Evolutionary conservation across 1,140 invertebrate genomes (phyloP).

Genomic region (Tenebrio molitor): DNA sequence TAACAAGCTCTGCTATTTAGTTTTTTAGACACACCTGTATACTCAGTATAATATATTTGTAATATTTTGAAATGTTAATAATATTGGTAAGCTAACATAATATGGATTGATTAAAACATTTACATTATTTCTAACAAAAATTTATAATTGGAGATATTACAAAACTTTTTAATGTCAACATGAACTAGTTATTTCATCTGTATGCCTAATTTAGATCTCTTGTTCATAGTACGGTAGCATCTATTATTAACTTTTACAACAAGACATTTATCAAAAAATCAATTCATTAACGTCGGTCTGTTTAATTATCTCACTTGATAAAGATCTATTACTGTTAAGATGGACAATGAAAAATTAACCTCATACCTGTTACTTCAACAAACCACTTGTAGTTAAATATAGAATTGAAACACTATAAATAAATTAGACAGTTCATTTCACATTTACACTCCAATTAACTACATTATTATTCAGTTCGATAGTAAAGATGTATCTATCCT

Average conservation of each 20-base stretch:
- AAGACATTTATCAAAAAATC: slow-evolving; percentile 27
- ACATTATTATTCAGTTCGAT: slow-evolving; percentile 10
- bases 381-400: slow-evolving; percentile 9
- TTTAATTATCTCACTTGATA: slow-evolving; percentile 35
- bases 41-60: no score
- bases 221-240: slow-evolving; percentile 34
- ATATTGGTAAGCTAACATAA: no score
- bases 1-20: no score
- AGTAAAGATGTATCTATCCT: not conserved
- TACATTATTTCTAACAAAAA: no score
- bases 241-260: slow-evolving; percentile 21
- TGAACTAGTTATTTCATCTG: not conserved
- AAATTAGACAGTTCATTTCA: slow-evolving; percentile 42
- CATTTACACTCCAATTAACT: slow-evolving; percentile 44
- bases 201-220: slow-evolving; percentile 32
- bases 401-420: slow-evolving; percentile 37
- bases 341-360: slow-evolving; percentile 33
- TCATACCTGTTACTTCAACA: slow-evolving; percentile 22
- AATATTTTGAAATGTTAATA: no score
- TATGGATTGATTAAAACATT: no score
- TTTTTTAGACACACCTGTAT: no score
- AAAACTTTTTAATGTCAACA: no score
- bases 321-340: slow-evolving; percentile 17
- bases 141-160: no score
- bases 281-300: slow-evolving; percentile 41